Evolutionary conservation across 2,113 vertebrate genomes (phyloP).

Genomic region (Dasypus novemcinctus): DNA sequence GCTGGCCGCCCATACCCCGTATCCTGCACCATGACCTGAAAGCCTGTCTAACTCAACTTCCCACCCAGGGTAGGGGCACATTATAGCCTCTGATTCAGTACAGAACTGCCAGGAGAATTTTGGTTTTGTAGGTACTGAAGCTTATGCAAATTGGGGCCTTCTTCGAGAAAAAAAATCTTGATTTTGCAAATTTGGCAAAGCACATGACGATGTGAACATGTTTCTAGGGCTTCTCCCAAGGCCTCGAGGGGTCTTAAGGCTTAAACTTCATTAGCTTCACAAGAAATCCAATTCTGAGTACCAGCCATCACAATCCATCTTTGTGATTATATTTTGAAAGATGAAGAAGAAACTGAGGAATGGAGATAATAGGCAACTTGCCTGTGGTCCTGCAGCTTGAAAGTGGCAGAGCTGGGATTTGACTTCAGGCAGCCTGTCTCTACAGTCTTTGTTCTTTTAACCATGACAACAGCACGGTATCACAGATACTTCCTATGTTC

Average conservation of each 20-base stretch:
- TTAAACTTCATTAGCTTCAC: not conserved
- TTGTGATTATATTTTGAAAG: not conserved
- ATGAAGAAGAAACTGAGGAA: not conserved
- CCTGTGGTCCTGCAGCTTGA: not conserved
- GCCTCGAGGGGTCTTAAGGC: not conserved
- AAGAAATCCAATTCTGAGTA: not conserved
- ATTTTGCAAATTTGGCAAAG: not conserved
- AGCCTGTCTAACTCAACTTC: not conserved
- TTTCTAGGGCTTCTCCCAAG: not conserved
- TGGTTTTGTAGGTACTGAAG: not conserved
- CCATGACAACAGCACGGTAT: not conserved
- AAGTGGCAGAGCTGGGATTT: no score
- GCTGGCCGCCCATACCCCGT: not conserved
- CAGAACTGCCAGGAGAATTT: not conserved
- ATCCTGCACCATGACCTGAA: not conserved
- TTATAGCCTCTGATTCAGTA: not conserved
- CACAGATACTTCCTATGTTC: conserved; percentile 45
- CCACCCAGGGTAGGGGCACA: no score
- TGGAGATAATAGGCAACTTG: not conserved
- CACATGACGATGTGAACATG: not conserved
- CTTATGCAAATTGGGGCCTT: not conserved
- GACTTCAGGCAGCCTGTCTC: not conserved
- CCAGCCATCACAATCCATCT: not conserved
- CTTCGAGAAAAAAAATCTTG: not conserved
- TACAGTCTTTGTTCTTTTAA: not conserved